Base-by-base conservation (phyloP, 2,113 vertebrate species). In the Chrysochloris asiatica region DNA sequence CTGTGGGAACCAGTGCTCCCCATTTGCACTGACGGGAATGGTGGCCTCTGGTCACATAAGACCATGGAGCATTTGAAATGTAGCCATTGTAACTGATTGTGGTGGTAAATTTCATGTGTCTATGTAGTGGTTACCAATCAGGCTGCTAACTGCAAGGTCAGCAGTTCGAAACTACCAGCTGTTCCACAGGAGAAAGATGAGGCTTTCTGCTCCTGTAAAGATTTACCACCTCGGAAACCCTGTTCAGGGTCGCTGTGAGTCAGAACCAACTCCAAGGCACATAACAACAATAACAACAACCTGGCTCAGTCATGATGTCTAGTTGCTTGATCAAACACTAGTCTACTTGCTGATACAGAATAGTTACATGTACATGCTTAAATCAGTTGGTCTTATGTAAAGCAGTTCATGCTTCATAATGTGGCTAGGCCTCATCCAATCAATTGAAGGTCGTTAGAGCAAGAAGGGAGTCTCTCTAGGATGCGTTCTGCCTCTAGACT, bases 1-100 rank as follows among this genome's bases (percentile, higher is more conserved):
- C 22, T 0, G 7, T 33, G 33, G 10, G 65, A 11, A 4, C 43
- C 28, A 0, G 43, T 0, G 17, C 33, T 14, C 2, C 2, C 22
- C 56, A 43, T 21, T 28, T 3, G 33, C 3, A 0, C 9, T 3
- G 22, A 12, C 72, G 12, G 1, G 0, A 9, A 36, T 6, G 48
- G 12, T 0, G 4, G 30, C 33, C 41, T 1, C 0, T 2, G 33
- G 43, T 65, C 33, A 0, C 0, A 0, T 2, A 61, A 17, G 24
- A 36, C 12, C 3, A 17, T 0, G 2, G 52, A 79, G 54, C 54
- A 11, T 21, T 13, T 33, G 24, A 0, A 10, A 16, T 13, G 22
- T 7, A 12, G 21, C 4, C 0, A 6, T 6, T 3, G 47, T n/a
- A 81, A 41, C 87, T 14, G 26, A 4, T 21, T 21, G 17, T 8